These are phyloP conservation scores for Tetranychus urticae DNA, from an alignment of 1,140 invertebrate genomes.

Conservation along the genomic window DNA sequence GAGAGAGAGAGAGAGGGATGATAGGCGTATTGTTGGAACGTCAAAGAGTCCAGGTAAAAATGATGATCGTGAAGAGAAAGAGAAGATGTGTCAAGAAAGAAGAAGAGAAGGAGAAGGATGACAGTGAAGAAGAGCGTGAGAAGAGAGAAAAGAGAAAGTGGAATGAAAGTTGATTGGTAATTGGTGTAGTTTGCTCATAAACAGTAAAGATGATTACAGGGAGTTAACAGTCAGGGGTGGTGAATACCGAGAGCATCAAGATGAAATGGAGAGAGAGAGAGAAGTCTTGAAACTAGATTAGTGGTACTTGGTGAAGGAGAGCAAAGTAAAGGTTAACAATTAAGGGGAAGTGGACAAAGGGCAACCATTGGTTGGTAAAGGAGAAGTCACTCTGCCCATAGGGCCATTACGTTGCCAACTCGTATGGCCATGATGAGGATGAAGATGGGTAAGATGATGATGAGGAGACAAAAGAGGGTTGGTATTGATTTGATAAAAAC, in stretches of 20 bases:
- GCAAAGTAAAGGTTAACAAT: too few relatives aligned
- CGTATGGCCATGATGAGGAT: too few relatives aligned
- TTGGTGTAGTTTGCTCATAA: not conserved
- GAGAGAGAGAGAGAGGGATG: not conserved
- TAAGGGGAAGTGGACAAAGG: too few relatives aligned
- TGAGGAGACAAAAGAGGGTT: not conserved
- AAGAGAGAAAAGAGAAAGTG: not conserved
- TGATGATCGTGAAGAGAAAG: not conserved
- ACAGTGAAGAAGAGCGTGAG: not conserved
- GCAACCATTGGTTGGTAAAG: too few relatives aligned
- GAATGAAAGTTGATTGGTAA: not conserved
- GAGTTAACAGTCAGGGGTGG: not conserved
- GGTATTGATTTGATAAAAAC: not conserved
- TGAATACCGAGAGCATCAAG: not conserved
- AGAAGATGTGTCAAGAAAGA: not conserved
- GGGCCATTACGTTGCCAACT: too few relatives aligned
- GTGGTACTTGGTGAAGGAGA: not conserved
- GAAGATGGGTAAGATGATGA: not conserved
- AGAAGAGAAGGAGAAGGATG: not conserved
- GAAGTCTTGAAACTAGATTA: not conserved
- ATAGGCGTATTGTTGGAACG: not conserved
- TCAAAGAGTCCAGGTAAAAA: not conserved
- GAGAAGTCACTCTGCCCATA: too few relatives aligned
- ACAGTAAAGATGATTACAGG: not conserved
- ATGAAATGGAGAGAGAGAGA: conserved; percentile 2